Percentiles rank a stretch among this genome's conserved stretches.
These are phyloP conservation scores for Melieria crassipennis DNA, from an alignment of 2,888 invertebrate species.

Conservation along the genomic window DNA sequence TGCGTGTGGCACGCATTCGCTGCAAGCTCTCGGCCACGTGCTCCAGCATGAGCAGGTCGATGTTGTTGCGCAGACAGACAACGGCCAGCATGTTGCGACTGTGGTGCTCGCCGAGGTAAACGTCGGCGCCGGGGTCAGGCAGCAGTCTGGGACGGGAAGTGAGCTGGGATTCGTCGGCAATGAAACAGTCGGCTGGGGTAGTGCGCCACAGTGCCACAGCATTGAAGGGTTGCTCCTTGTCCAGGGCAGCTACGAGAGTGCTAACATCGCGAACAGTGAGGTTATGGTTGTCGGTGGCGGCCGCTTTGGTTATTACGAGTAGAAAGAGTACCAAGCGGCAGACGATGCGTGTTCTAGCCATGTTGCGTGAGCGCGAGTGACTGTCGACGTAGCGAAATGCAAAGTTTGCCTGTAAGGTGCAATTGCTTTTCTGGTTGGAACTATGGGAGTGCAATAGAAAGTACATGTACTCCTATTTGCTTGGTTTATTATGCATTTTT, in stretches of 20 bases:
- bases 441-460: no score
- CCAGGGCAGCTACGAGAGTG: slow-evolving; percentile 7
- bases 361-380: no score
- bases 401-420: no score
- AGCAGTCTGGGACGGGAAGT: not conserved
- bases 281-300: no score
- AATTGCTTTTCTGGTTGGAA: no score
- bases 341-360: no score
- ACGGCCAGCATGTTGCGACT: slow-evolving; percentile 13
- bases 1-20: slow-evolving; percentile 30
- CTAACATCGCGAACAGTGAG: not conserved
- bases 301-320: no score
- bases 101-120: slow-evolving; percentile 7
- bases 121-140: not conserved
- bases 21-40: slow-evolving; percentile 24
- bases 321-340: no score
- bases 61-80: slow-evolving; percentile 9
- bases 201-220: slow-evolving; percentile 19
- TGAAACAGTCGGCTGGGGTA: slow-evolving; percentile 27
- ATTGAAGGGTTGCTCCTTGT: slow-evolving; percentile 13
- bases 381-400: no score
- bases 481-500: no score
- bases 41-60: slow-evolving; percentile 20
- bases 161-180: not conserved
- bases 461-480: no score